phyloP scores from a whole-genome alignment of 2,113 vertebrate species.

The Lontra canadensis region DNA sequence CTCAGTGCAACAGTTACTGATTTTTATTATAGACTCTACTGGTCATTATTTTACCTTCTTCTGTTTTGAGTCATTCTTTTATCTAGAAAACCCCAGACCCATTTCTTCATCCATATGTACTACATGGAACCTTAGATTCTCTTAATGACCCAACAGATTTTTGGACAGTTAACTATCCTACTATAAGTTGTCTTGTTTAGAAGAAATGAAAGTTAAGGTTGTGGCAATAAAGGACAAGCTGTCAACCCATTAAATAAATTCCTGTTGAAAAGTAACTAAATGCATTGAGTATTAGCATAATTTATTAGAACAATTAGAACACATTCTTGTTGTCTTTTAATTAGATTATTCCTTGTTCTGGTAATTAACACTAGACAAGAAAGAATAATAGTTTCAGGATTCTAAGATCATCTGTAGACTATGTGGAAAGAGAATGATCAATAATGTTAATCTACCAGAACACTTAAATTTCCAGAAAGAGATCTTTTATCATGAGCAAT shows the following conservation, averaged over 20 bases:
- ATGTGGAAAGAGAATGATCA: conserved; percentile 79
- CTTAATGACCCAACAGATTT: neutral
- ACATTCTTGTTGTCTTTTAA: conserved; percentile 84
- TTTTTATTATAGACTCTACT: neutral
- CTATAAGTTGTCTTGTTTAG: conserved; percentile 37
- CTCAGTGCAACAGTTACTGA: neutral
- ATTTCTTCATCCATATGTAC: neutral
- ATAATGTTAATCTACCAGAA: conserved; percentile 85
- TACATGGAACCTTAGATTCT: neutral
- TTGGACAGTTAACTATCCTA: neutral
- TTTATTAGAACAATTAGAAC: conserved; percentile 84
- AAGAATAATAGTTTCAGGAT: conserved; percentile 82
- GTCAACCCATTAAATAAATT: conserved; percentile 75
- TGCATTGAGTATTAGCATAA: conserved; percentile 77
- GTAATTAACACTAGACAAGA: conserved; percentile 83
- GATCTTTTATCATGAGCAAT: conserved; percentile 78
- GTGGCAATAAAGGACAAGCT: conserved; percentile 62
- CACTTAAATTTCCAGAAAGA: conserved; percentile 82
- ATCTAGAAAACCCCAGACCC: neutral
- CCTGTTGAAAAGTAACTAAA: conserved; percentile 73
- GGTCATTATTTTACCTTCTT: neutral
- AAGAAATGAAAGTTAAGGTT: conserved; percentile 51
- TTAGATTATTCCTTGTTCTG: conserved; percentile 82
- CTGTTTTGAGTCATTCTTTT: neutral
- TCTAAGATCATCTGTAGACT: conserved; percentile 83